Conservation (phyloP, 2,888 invertebrate genomes). For the Antheraea yamamai region DNA sequence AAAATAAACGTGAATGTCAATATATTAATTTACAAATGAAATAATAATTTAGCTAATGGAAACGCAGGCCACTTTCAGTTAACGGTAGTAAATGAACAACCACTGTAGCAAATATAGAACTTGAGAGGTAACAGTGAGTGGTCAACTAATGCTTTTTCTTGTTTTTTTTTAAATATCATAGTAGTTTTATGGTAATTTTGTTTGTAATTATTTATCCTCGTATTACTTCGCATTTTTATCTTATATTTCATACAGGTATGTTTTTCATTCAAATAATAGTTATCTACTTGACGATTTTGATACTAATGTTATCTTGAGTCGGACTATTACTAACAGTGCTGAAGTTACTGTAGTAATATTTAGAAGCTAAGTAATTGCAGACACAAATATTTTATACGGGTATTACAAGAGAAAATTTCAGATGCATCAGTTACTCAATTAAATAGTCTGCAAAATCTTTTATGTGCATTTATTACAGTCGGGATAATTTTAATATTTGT, state of each 20-base stretch:
- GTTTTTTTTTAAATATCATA: constrained; percentile 5
- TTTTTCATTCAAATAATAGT: neutral
- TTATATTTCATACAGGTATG: neutral
- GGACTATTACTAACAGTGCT: neutral
- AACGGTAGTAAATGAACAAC: constrained; percentile 34
- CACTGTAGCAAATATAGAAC: constrained; percentile 24
- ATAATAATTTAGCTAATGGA: constrained; percentile 25
- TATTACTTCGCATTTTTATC: neutral
- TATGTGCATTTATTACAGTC: too few relatives aligned
- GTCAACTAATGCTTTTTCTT: constrained; percentile 15
- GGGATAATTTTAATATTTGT: too few relatives aligned
- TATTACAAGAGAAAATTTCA: too few relatives aligned
- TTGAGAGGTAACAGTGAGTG: constrained; percentile 19
- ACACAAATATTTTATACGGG: too few relatives aligned
- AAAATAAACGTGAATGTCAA: constrained; percentile 13
- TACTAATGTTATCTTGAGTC: neutral
- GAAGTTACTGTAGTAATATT: neutral
- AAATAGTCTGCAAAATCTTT: too few relatives aligned
- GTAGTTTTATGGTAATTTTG: neutral
- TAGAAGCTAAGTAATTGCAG: neutral
- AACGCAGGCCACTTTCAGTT: constrained; percentile 22
- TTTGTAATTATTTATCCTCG: neutral
- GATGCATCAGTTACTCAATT: too few relatives aligned
- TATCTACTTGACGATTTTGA: neutral
- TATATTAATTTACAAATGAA: constrained; percentile 3